Evolutionary conservation across 1,140 invertebrate genomes (phyloP).

Genomic region (Battus philenor): DNA sequence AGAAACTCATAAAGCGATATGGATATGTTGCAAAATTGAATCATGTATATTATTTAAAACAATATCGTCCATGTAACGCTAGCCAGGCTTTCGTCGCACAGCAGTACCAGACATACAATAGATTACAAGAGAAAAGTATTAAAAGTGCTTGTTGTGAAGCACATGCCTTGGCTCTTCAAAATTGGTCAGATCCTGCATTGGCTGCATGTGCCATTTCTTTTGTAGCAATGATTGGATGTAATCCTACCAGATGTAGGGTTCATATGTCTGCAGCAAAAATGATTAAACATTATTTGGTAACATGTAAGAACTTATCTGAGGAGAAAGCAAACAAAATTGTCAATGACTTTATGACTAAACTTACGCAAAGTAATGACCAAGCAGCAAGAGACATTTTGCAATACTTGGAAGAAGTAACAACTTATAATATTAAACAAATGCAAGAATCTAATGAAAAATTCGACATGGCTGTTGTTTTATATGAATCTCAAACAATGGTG

Average conservation of each 20-base stretch:
- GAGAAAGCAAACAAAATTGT: constrained; percentile 57
- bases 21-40: constrained; percentile 79
- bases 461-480: constrained; percentile 60
- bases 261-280: constrained; percentile 76
- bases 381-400: constrained; percentile 56
- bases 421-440: constrained; percentile 45
- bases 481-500: constrained; percentile 77
- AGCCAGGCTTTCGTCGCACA: constrained; percentile 71
- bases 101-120: constrained; percentile 67
- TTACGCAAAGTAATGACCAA: constrained; percentile 59
- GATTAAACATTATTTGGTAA: constrained; percentile 53
- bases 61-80: constrained; percentile 80
- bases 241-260: constrained; percentile 77
- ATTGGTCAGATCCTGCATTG: constrained; percentile 76
- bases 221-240: constrained; percentile 78
- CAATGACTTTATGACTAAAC: constrained; percentile 56
- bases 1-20: constrained; percentile 76
- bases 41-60: constrained; percentile 80
- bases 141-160: constrained; percentile 77
- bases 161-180: constrained; percentile 77
- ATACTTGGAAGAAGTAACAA: constrained; percentile 63
- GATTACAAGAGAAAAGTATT: constrained; percentile 64
- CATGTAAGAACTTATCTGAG: constrained; percentile 36
- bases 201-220: constrained; percentile 78
- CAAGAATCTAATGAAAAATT: constrained; percentile 51